A percentile compares a stretch with the other conserved stretches of the same genome.
phyloP scores from a whole-genome alignment of 2,797 vertebrate genomes.

The Tarsius wallacei region DNA sequence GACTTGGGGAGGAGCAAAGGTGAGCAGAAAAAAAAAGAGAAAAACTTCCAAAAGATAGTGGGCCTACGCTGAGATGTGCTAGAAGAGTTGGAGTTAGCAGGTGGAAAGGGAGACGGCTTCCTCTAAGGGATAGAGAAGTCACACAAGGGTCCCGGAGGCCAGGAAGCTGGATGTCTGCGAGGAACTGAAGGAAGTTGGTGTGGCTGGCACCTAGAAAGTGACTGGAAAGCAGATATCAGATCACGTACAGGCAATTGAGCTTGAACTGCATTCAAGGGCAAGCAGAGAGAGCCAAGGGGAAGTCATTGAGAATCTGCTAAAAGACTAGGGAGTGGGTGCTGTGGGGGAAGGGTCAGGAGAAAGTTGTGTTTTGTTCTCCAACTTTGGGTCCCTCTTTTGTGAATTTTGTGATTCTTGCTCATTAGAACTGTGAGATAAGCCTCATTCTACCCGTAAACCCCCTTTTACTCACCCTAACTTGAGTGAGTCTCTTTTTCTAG shows the following conservation, averaged over 20 bases:
- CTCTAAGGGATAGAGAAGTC: not conserved
- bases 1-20: not conserved
- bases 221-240: not conserved
- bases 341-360: not conserved
- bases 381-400: not conserved
- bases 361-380: not conserved
- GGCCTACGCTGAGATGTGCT: too few relatives aligned
- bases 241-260: too few relatives aligned
- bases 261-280: not conserved
- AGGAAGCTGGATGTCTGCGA: not conserved
- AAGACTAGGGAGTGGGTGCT: not conserved
- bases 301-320: not conserved
- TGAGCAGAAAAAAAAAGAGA: not conserved
- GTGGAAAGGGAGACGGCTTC: not conserved
- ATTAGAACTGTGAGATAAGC: not conserved
- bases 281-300: not conserved
- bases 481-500: not conserved
- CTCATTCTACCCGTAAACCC: not conserved
- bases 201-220: not conserved
- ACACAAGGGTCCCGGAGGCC: not conserved
- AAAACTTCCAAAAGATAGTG: not conserved
- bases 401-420: not conserved
- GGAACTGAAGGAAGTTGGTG: not conserved
- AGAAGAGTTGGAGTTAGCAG: not conserved
- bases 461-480: not conserved